A percentile compares a stretch with the other conserved stretches of the same genome.
phyloP scores from a whole-genome alignment of 2,797 vertebrate genomes.

The Glyptemys insculpta region DNA sequence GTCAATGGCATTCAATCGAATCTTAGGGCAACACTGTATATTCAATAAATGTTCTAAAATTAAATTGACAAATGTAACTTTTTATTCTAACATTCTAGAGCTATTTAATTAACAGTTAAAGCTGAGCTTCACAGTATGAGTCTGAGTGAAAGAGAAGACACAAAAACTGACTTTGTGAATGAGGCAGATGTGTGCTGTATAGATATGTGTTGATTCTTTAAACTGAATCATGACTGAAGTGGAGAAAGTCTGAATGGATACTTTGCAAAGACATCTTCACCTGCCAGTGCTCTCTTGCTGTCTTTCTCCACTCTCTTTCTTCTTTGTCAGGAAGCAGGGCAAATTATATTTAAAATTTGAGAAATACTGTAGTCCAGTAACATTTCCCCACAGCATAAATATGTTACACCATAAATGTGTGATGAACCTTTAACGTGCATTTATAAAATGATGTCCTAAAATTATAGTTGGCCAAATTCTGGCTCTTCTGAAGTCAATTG shows the following conservation, averaged over 20 bases:
- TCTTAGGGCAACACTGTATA: slow-evolving; percentile 38
- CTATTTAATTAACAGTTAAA: slow-evolving; percentile 76
- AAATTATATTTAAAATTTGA: slow-evolving; percentile 44
- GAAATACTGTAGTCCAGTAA: slow-evolving; percentile 17
- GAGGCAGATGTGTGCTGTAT: slow-evolving; percentile 30
- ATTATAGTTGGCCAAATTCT: slow-evolving; percentile 13
- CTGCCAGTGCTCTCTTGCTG: not conserved
- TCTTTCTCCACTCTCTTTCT: slow-evolving; percentile 10
- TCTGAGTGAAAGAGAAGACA: slow-evolving; percentile 39
- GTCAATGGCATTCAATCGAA: slow-evolving; percentile 40
- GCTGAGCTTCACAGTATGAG: slow-evolving; percentile 41
- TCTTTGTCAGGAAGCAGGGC: slow-evolving; percentile 11
- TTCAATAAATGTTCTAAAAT: slow-evolving; percentile 64
- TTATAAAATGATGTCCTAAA: slow-evolving; percentile 22
- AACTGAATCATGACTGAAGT: slow-evolving; percentile 53
- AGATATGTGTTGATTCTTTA: slow-evolving; percentile 40
- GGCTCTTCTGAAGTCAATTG: slow-evolving; percentile 15
- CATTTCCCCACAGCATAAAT: slow-evolving; percentile 15
- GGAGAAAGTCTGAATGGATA: slow-evolving; percentile 27
- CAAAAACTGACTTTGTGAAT: not conserved
- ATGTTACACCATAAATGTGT: not conserved
- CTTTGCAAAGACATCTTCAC: slow-evolving; percentile 8
- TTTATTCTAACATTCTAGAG: slow-evolving; percentile 47
- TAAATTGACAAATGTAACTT: slow-evolving; percentile 67
- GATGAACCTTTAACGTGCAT: slow-evolving; percentile 36